A percentile compares a stretch with the other conserved stretches of the same genome.
phyloP scores from a whole-genome alignment of 2,113 vertebrate species.

The Hippopotamus amphibius region DNA sequence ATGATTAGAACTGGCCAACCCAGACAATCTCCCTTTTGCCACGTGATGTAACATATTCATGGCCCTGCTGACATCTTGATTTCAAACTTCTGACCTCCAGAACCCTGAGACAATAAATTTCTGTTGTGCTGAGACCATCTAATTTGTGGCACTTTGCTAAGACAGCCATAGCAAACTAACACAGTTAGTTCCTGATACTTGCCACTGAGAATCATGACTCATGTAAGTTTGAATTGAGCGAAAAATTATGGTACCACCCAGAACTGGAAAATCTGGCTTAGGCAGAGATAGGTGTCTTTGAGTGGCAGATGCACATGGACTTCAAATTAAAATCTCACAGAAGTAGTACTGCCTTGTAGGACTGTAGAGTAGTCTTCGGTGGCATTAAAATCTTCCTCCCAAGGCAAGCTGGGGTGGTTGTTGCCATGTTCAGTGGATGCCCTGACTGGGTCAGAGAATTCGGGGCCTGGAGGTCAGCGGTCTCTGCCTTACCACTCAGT shows the following conservation, averaged over 20 bases:
- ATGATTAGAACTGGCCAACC: neutral
- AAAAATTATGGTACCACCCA: neutral
- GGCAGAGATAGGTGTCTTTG: neutral
- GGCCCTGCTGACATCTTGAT: neutral
- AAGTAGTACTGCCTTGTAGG: neutral
- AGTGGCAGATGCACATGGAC: neutral
- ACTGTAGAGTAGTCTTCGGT: neutral
- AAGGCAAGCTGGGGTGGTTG: neutral
- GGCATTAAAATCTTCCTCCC: neutral
- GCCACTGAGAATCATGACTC: neutral
- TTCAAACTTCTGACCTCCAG: neutral
- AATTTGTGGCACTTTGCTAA: neutral
- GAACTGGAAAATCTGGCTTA: neutral
- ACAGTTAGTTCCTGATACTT: neutral
- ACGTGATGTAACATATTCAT: neutral
- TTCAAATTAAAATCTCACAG: constrained; percentile 4
- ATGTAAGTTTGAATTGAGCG: neutral
- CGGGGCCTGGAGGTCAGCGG: neutral
- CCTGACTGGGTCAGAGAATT: neutral
- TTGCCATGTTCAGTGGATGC: neutral
- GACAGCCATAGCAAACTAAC: neutral
- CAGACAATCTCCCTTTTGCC: neutral
- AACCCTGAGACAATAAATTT: neutral
- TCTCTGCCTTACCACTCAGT: neutral
- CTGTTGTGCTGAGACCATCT: neutral